Base-by-base conservation (phyloP, 2,797 vertebrate genomes). In the Aythya fuligula region DNA sequence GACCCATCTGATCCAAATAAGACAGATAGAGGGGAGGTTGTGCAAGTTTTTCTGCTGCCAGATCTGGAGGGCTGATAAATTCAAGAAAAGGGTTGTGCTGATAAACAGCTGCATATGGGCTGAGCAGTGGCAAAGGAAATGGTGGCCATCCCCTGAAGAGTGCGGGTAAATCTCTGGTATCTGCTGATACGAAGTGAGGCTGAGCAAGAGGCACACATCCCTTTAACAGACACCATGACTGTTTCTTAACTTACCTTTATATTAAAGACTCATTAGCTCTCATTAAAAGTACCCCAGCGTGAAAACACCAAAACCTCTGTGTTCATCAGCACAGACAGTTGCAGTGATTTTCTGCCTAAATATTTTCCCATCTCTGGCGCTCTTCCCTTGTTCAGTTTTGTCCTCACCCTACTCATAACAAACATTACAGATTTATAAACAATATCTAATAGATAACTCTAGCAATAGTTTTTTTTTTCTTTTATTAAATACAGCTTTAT, bases 41-140 rank as follows among this genome's bases (percentile, higher is more conserved):
- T 79, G 74, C 67, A 60, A 80, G 30, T 60, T 88, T 89, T 65
- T 86, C 83, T 90, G 47, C 20, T 87, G 71, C 34, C 66, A 86
- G 54, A 90, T 88, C 76, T 88, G 76, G 88, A 85, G 47, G 39
- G n/a, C 38, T 71, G 67, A 77, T 79, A 92, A 87, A 77, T 71
- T 64, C 27, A 56, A 69, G 67, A 8, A 3, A 64, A 84, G 34
- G 19, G 7, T 47, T 92, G 41, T 73, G 60, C 41, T 86, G 30
- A 32, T 56, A 70, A 89, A 85, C 47, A 87, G 56, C 30, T 89
- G 85, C 21, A 6, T 45, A 28, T 9, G 28, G 69, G 67, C 38
- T 51, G 72, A 81, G n/a, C 62, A 47, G 53, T 30, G 57, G 36
- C 45, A 85, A 62, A 89, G 47, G 34, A 90, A 93, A 79, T 5